phyloP scores from a whole-genome alignment of 2,113 vertebrate genomes.

The Panthera tigris region DNA sequence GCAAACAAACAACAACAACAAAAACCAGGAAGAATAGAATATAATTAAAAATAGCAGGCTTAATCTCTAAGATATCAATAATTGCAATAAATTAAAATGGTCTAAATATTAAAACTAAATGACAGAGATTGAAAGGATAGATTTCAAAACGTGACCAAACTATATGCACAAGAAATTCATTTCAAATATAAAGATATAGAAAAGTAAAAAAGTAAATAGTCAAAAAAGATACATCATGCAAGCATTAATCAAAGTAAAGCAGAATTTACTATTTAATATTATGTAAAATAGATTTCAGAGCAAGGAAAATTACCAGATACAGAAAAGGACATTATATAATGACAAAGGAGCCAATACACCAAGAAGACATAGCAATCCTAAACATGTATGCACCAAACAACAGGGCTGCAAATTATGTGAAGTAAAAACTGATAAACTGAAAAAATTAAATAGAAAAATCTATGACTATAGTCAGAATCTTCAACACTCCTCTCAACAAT shows the following conservation, averaged over 20 bases:
- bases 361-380: neutral
- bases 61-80: neutral
- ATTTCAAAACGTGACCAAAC: neutral
- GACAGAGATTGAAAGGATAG: neutral
- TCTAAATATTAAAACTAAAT: neutral
- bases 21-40: neutral
- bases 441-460: neutral
- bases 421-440: neutral
- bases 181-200: neutral
- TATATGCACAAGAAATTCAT: neutral
- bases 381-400: neutral
- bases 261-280: neutral
- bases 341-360: neutral
- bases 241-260: neutral
- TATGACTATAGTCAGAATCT: neutral
- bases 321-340: neutral
- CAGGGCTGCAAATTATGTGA: neutral
- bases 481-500: neutral
- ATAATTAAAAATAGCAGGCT: neutral
- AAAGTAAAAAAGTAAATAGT: neutral
- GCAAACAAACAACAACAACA: neutral
- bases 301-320: neutral
- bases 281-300: neutral
- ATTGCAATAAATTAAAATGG: neutral
- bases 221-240: neutral